These are phyloP conservation scores for Pelecanoides urinatrix DNA, from an alignment of 2,113 vertebrate genomes.

Conservation along the genomic window DNA sequence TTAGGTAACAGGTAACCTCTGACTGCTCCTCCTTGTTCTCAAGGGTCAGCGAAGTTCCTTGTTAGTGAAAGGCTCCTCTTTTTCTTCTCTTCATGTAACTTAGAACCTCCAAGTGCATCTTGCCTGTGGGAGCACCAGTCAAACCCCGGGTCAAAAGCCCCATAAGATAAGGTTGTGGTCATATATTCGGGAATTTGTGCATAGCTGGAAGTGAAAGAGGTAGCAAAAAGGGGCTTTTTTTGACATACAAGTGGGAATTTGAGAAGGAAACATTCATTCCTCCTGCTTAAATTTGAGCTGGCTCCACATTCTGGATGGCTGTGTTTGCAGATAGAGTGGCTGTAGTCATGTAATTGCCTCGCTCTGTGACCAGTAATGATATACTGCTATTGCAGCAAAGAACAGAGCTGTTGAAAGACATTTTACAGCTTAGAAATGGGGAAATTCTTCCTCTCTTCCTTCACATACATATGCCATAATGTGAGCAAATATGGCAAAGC, in stretches of 20 bases:
- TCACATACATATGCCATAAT: not conserved
- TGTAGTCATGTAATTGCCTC: not conserved
- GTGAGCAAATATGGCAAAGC: conserved; percentile 50
- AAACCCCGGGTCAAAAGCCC: not conserved
- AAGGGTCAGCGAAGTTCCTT: not conserved
- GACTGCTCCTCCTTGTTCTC: not conserved
- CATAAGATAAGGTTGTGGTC: not conserved
- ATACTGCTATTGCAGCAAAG: not conserved
- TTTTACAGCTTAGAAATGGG: conserved; percentile 22
- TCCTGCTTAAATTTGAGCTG: not conserved
- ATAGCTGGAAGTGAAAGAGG: not conserved
- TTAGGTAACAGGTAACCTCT: not conserved
- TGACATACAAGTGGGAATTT: not conserved
- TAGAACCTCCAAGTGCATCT: not conserved
- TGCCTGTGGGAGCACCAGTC: not conserved
- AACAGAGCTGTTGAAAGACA: conserved; percentile 22
- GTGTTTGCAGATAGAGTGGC: not conserved
- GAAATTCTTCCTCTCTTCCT: conserved; percentile 16
- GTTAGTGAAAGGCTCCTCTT: not conserved
- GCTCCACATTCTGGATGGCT: not conserved
- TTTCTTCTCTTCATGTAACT: not conserved
- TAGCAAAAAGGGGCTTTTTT: not conserved
- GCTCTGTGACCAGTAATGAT: not conserved
- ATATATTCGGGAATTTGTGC: not conserved
- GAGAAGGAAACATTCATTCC: not conserved